Evolutionary conservation across 2,797 vertebrate genomes (phyloP).

Genomic region (Nothura maculosa): DNA sequence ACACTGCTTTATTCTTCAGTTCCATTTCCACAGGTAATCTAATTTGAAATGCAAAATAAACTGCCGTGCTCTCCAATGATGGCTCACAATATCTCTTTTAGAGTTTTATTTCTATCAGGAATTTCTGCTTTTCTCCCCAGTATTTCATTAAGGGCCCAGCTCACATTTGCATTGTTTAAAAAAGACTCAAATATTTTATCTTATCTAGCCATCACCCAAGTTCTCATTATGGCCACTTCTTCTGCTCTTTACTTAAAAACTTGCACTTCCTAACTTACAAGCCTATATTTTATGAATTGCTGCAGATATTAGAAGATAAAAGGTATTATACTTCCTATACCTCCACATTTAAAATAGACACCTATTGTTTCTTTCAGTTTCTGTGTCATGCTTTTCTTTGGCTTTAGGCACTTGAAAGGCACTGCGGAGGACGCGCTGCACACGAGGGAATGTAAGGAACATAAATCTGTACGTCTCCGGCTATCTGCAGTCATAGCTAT

Average conservation of each 20-base stretch:
- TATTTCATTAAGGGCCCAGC: not conserved
- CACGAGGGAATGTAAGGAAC: too few relatives aligned
- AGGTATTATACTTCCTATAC: not conserved
- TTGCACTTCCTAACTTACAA: not conserved
- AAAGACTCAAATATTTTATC: not conserved
- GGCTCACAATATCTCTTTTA: not conserved
- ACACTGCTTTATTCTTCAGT: not conserved
- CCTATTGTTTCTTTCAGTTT: not conserved
- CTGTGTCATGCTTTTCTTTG: not conserved
- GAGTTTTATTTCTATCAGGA: not conserved
- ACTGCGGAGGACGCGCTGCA: not conserved
- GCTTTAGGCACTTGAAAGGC: not conserved
- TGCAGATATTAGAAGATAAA: not conserved
- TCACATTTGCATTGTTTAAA: not conserved
- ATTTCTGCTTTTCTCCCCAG: not conserved
- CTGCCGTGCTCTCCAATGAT: not conserved
- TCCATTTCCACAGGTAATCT: not conserved
- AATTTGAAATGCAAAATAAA: not conserved
- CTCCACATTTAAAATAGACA: not conserved
- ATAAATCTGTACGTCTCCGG: not conserved
- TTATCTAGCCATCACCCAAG: not conserved
- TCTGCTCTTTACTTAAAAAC: not conserved
- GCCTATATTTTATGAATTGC: not conserved
- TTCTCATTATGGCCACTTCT: not conserved
- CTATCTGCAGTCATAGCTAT: not conserved